phyloP scores from a whole-genome alignment of 2,113 vertebrate species.

The Calonectris borealis region DNA sequence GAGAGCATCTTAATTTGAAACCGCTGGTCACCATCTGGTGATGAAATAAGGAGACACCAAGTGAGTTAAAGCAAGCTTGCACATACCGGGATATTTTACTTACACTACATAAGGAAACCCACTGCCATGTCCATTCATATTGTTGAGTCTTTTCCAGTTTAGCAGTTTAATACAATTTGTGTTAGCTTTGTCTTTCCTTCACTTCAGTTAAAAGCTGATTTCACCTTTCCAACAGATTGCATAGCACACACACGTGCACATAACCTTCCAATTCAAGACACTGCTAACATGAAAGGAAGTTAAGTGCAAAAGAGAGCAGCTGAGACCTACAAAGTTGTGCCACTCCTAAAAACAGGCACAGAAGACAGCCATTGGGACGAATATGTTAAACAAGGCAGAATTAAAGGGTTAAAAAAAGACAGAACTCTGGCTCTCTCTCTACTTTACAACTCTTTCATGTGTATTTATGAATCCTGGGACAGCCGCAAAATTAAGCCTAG shows the following conservation, averaged over 20 bases:
- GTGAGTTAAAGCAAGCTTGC: not conserved
- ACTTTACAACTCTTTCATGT: not conserved
- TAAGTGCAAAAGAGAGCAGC: not conserved
- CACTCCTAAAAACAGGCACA: not conserved
- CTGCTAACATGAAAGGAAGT: not conserved
- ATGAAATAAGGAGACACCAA: not conserved
- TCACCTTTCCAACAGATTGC: not conserved
- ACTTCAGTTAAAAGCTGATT: not conserved
- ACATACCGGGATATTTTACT: not conserved
- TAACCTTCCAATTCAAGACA: not conserved
- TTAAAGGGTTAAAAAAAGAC: not conserved
- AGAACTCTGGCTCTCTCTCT: not conserved
- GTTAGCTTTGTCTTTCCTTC: not conserved
- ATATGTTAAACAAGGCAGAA: not conserved
- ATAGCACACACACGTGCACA: not conserved
- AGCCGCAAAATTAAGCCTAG: not conserved
- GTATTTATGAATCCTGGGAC: not conserved
- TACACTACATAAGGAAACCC: not conserved
- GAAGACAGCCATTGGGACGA: not conserved
- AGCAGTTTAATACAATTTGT: not conserved
- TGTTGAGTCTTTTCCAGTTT: not conserved
- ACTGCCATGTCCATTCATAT: not conserved
- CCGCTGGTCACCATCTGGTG: not conserved
- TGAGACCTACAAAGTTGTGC: not conserved
- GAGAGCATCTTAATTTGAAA: constrained; percentile 9